A percentile compares a stretch with the other conserved stretches of the same genome.
Conservation (phyloP, 1,140 invertebrate genomes). For the Aphelinus atriplicis region DNA sequence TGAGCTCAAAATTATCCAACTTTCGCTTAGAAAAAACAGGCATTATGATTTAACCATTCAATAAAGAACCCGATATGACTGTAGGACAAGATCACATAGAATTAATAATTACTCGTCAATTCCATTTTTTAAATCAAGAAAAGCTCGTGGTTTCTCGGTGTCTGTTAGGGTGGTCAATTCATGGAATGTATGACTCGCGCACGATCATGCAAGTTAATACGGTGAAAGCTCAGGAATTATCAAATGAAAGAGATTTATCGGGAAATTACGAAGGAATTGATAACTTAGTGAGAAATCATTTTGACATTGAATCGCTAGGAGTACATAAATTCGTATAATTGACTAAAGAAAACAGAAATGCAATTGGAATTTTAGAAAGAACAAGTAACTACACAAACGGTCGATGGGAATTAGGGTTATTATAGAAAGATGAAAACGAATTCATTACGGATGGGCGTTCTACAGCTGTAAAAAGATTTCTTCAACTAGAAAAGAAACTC, state of each 20-base stretch:
- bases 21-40: background rate
- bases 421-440: constrained; percentile 26
- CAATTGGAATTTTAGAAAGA: constrained; percentile 6
- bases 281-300: constrained; percentile 10
- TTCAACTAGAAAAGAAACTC: background rate
- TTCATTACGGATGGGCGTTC: background rate
- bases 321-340: background rate
- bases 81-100: constrained; percentile 10
- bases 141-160: background rate
- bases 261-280: background rate
- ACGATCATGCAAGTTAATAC: background rate
- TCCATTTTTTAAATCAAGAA: background rate
- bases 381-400: background rate
- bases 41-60: background rate
- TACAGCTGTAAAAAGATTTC: constrained; percentile 15
- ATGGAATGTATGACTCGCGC: background rate
- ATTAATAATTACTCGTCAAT: constrained; percentile 10
- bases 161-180: constrained; percentile 13
- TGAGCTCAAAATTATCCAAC: background rate
- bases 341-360: background rate
- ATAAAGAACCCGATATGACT: background rate
- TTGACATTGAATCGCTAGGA: constrained; percentile 5
- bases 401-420: constrained; percentile 37
- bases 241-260: background rate
- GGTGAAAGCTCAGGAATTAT: background rate